A percentile compares a stretch with the other conserved stretches of the same genome.
Conservation (phyloP, 2,888 invertebrate species). For the Trisateles emortualis region DNA sequence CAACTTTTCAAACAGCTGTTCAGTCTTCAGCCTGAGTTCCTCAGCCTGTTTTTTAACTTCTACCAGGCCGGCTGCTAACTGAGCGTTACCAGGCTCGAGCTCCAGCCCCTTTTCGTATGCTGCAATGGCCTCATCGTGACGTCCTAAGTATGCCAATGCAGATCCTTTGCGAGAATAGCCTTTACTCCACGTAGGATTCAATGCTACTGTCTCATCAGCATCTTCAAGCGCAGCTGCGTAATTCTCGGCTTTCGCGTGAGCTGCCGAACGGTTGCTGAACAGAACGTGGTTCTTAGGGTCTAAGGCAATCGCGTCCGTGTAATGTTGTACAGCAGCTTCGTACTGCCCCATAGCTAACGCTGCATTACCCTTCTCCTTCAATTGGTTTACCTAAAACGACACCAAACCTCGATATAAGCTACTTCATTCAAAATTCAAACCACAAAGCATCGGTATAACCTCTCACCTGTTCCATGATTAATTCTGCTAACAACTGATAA, state of each 20-base stretch:
- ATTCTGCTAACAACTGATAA: constrained; percentile 37
- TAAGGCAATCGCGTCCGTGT: constrained; percentile 93
- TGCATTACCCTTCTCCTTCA: constrained; percentile 96
- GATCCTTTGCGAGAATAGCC: constrained; percentile 96
- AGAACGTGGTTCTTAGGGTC: constrained; percentile 95
- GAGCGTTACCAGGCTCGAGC: constrained; percentile 91
- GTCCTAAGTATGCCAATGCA: constrained; percentile 92
- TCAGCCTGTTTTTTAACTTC: constrained; percentile 85
- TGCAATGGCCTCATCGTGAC: constrained; percentile 91
- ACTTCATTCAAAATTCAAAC: constrained; percentile 46
- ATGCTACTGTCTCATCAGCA: constrained; percentile 92
- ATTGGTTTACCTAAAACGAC: constrained; percentile 89
- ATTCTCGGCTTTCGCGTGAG: constrained; percentile 93
- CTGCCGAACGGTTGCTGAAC: constrained; percentile 96
- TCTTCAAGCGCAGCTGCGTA: constrained; percentile 92
- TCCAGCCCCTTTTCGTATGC: constrained; percentile 91
- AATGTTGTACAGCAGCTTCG: constrained; percentile 92
- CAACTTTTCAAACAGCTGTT: constrained; percentile 86
- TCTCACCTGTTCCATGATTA: constrained; percentile 81
- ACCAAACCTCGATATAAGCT: constrained; percentile 29
- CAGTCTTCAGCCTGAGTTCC: constrained; percentile 53
- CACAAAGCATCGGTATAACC: constrained; percentile 70
- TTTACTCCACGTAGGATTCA: constrained; percentile 95
- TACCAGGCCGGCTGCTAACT: constrained; percentile 89
- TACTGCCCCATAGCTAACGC: constrained; percentile 92